A percentile compares a stretch with the other conserved stretches of the same genome.
Evolutionary conservation across 2,113 vertebrate species (phyloP).

Genomic region (Halcyon senegalensis): DNA sequence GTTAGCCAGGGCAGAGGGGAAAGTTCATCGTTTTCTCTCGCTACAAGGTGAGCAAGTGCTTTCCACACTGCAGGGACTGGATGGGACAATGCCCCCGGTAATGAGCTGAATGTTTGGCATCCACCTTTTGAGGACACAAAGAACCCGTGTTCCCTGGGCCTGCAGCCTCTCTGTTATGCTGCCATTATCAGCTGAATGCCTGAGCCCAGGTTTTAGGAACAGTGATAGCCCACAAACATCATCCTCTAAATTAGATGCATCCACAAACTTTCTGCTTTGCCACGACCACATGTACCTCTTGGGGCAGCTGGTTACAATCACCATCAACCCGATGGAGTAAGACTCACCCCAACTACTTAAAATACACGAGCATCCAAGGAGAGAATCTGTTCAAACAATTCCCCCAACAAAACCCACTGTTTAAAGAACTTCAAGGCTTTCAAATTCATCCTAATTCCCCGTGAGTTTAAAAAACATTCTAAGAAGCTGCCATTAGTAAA

Average conservation of each 20-base stretch:
- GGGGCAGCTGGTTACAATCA: neutral
- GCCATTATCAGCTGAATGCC: neutral
- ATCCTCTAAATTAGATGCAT: too few species aligned
- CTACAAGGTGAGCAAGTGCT: too few species aligned
- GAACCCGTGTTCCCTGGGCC: fast-evolving
- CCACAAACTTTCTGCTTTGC: neutral
- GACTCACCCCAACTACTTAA: neutral
- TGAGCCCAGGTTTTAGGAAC: neutral
- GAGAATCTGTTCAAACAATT: neutral
- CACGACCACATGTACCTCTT: neutral
- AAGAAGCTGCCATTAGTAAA: neutral
- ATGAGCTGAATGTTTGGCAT: neutral
- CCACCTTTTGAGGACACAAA: neutral
- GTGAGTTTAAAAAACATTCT: neutral
- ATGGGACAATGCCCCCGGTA: neutral
- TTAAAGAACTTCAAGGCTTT: neutral
- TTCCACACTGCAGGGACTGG: neutral
- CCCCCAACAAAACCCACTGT: neutral
- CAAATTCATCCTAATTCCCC: neutral
- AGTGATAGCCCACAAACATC: neutral
- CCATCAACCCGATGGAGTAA: neutral
- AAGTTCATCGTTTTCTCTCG: too few species aligned
- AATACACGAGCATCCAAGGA: neutral
- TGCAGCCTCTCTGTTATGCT: fast-evolving
- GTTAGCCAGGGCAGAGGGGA: fast-evolving